Evolutionary conservation across 2,797 vertebrate genomes (phyloP), one percentile per base, ranked within the genome.

Genomic region (Alcedo quadribrachys): DNA sequence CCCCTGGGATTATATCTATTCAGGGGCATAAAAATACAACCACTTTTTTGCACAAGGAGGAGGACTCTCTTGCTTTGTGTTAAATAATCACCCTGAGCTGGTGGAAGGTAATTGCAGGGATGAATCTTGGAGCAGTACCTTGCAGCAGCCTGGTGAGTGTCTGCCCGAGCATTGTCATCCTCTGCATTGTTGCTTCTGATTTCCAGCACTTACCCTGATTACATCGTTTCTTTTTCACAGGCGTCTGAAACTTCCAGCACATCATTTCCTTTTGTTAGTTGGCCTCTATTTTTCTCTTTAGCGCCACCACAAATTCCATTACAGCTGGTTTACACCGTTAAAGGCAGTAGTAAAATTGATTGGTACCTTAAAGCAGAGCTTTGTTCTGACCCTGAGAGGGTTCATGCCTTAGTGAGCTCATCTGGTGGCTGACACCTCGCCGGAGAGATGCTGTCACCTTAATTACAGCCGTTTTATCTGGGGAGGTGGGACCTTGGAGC

Each of bases 341-440:
- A 91, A 94, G 91, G 58, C 42, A 8, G 80, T 40, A 94, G 80
- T 91, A 86, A 91, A 94, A 95, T 87, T 85, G 91, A 92, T 89
- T 84, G 78, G 91, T 81, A 43, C 87, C 89, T 95, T 78, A 62
- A 76, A 88, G 69, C 78, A 46, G 67, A 76, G 78, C 84, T 94
- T 50, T 45, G 45, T 37, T 79, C 58, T 62, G 79, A 92, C 91
- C 93, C 85, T 85, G 76, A 53, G 81, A 57, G 66, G 51, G 81
- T 80, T 81, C 63, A 65, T 82, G 69, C 60, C 81, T 84, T 78
- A 32, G 27, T 79, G 81, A 91, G 91, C 80, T 85, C 78, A 74
- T 91, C 78, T 61, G 61, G 46, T 62, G 70, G 12, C 53, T 84
- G 70, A 73, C 53, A 45, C 65, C 1, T 2, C 2, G 4, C 78